These are phyloP conservation scores for Otus scops DNA, from an alignment of 2,797 vertebrate species.

Conservation along the genomic window DNA sequence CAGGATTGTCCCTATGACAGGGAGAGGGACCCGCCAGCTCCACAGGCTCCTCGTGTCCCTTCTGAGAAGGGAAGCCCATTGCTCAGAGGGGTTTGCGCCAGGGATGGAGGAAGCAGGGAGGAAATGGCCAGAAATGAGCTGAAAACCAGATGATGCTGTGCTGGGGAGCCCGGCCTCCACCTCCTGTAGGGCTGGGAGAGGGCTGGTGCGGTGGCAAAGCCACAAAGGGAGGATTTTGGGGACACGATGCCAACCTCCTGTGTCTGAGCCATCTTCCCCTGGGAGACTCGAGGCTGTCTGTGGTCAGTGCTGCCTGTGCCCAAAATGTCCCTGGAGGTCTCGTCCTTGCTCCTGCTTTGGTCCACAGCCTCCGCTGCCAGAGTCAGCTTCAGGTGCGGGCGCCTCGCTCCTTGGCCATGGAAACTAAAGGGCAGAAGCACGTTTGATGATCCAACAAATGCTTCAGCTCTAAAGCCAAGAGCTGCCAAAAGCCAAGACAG, in stretches of 20 bases:
- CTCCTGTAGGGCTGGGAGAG: not conserved
- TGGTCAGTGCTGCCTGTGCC: not conserved
- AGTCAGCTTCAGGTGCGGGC: fast-evolving
- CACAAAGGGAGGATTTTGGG: fast-evolving
- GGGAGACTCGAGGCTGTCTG: fast-evolving
- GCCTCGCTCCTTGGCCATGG: fast-evolving
- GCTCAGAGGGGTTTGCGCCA: not conserved
- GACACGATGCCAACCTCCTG: not conserved
- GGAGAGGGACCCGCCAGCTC: not conserved
- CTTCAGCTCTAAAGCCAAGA: not conserved
- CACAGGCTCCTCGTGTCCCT: fast-evolving
- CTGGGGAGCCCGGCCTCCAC: not conserved
- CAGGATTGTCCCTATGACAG: not conserved
- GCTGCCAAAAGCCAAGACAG: not conserved
- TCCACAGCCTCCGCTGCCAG: not conserved
- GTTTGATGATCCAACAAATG: not conserved
- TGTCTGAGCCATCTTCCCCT: not conserved
- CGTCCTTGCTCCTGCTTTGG: not conserved
- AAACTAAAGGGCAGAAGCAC: not conserved
- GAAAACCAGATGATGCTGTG: not conserved
- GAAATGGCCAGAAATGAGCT: not conserved
- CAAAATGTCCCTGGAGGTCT: not conserved
- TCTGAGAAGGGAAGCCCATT: not conserved
- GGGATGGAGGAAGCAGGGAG: not conserved
- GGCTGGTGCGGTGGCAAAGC: fast-evolving